phyloP scores from a whole-genome alignment of 1,140 invertebrate species.

The Saxidomus purpurata region DNA sequence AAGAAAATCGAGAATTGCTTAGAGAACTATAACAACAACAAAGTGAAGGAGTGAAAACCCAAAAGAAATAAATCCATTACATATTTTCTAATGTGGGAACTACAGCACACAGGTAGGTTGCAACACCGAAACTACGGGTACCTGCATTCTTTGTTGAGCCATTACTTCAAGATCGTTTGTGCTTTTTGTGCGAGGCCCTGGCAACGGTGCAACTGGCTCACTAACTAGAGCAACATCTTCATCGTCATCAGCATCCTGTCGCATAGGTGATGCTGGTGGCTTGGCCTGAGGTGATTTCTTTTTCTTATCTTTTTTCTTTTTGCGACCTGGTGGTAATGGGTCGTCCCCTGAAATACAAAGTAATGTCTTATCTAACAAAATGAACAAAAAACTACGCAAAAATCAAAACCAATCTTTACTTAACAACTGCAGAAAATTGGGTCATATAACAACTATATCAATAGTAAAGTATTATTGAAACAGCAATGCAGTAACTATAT shows the following conservation, averaged over 20 bases:
- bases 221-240: constrained; percentile 42
- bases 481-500: too few relatives aligned
- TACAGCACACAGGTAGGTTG: too few relatives aligned
- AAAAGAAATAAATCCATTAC: too few relatives aligned
- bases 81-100: too few relatives aligned
- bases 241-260: constrained; percentile 29
- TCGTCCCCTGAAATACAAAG: constrained; percentile 25
- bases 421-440: neutral
- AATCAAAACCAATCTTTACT: neutral
- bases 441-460: neutral
- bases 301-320: constrained; percentile 55
- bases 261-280: neutral
- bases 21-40: too few relatives aligned
- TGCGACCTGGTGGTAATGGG: constrained; percentile 6
- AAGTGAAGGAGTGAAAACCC: too few relatives aligned
- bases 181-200: constrained; percentile 40
- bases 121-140: neutral
- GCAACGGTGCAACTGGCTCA: constrained; percentile 51
- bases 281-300: neutral
- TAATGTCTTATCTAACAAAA: neutral
- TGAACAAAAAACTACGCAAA: neutral
- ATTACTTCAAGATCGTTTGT: constrained; percentile 48
- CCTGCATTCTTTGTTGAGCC: constrained; percentile 19
- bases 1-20: too few relatives aligned
- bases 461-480: too few relatives aligned